Percentiles rank a stretch among this genome's conserved stretches.
phyloP scores from a whole-genome alignment of 2,797 vertebrate genomes.

The Antennarius maculatus region DNA sequence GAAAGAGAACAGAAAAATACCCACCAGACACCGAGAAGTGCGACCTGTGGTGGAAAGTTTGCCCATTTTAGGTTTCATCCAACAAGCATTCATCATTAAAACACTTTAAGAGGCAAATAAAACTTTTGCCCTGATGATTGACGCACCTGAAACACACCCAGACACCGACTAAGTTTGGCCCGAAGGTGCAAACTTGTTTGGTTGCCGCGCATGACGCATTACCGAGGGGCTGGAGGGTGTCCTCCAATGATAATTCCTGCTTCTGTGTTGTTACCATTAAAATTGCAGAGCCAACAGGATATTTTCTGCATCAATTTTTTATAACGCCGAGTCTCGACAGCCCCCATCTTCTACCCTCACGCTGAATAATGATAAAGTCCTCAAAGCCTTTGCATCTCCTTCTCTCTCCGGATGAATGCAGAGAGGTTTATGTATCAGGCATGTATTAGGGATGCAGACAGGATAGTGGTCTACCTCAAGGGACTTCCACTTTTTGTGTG shows the following conservation, averaged over 20 bases:
- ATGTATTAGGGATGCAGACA: slow-evolving; percentile 21
- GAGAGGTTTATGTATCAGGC: slow-evolving; percentile 21
- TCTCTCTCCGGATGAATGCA: slow-evolving; percentile 27
- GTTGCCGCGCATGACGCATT: slow-evolving; percentile 12
- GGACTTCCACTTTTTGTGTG: slow-evolving; percentile 10
- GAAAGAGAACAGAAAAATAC: slow-evolving; percentile 25
- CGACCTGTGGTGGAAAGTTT: slow-evolving; percentile 50
- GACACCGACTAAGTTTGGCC: slow-evolving; percentile 15
- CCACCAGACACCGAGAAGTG: slow-evolving; percentile 29
- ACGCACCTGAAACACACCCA: slow-evolving; percentile 40
- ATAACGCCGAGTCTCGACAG: slow-evolving; percentile 68
- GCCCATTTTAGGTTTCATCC: slow-evolving; percentile 23
- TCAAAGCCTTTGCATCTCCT: slow-evolving; percentile 15
- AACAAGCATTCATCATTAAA: background rate
- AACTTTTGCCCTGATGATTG: slow-evolving; percentile 31
- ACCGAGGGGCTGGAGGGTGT: slow-evolving; percentile 24
- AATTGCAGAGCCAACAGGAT: slow-evolving; percentile 77
- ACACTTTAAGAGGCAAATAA: slow-evolving; percentile 36
- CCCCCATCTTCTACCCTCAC: slow-evolving; percentile 27
- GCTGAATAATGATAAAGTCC: slow-evolving; percentile 58
- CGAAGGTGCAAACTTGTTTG: slow-evolving; percentile 31
- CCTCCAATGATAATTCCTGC: slow-evolving; percentile 61
- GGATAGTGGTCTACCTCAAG: slow-evolving; percentile 39
- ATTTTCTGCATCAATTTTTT: slow-evolving; percentile 80
- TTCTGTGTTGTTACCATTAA: slow-evolving; percentile 67